Percentiles rank a stretch among this genome's conserved stretches.
Conservation (phyloP, 2,888 invertebrate species). For the Patella ulyssiponensis region DNA sequence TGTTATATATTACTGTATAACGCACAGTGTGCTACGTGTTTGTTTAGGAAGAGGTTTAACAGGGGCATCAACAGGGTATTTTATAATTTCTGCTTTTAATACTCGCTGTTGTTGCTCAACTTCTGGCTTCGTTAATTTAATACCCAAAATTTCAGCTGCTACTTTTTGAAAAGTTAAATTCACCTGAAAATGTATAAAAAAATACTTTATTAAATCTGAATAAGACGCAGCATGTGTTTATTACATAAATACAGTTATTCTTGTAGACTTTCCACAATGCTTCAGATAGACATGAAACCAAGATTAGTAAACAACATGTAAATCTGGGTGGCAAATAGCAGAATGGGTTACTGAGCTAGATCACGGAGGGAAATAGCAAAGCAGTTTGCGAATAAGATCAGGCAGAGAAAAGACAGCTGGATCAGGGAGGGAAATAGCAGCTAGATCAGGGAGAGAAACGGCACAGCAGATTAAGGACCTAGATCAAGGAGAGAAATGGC, state of each 20-base stretch:
- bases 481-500: no score
- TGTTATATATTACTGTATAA: slow-evolving; percentile 35
- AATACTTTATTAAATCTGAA: background rate
- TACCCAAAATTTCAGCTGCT: slow-evolving; percentile 80
- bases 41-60: slow-evolving; percentile 36
- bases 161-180: slow-evolving; percentile 78
- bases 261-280: background rate
- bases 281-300: background rate
- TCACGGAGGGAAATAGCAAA: no score
- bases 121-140: slow-evolving; percentile 79
- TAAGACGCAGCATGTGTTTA: background rate
- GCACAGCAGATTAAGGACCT: no score
- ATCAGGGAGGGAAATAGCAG: no score
- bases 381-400: no score
- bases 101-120: slow-evolving; percentile 80
- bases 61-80: slow-evolving; percentile 56
- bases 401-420: no score
- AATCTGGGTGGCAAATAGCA: background rate
- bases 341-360: background rate
- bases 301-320: background rate
- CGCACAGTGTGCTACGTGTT: slow-evolving; percentile 48
- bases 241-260: background rate
- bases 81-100: slow-evolving; percentile 78
- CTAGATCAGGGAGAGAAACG: no score
- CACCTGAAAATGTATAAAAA: slow-evolving; percentile 60